Percentiles rank a stretch among this genome's conserved stretches.
These are phyloP conservation scores for Nudaria mundana DNA, from an alignment of 2,888 invertebrate species.

Conservation along the genomic window DNA sequence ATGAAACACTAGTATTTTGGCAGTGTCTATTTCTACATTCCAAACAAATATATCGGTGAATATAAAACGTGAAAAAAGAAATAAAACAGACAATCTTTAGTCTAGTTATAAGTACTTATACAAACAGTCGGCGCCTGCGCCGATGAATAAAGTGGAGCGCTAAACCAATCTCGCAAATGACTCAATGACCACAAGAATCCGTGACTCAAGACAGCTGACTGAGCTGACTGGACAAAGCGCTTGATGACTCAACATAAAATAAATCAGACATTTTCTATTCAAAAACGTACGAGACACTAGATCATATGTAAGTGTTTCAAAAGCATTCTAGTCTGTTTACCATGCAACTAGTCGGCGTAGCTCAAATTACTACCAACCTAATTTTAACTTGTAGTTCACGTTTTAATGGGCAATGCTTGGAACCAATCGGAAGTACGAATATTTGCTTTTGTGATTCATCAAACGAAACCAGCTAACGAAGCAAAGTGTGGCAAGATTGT, in stretches of 20 bases:
- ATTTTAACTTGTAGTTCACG: slow-evolving; percentile 34
- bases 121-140: slow-evolving; percentile 38
- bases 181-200: slow-evolving; percentile 58
- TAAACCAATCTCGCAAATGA: slow-evolving; percentile 53
- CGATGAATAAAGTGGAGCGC: slow-evolving; percentile 43
- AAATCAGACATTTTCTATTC: slow-evolving; percentile 31
- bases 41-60: too few species aligned
- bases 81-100: neutral
- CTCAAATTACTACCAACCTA: slow-evolving; percentile 42
- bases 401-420: slow-evolving; percentile 34
- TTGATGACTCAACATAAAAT: slow-evolving; percentile 44
- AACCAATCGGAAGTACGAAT: slow-evolving; percentile 34
- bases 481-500: slow-evolving; percentile 21
- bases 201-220: slow-evolving; percentile 58
- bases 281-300: slow-evolving; percentile 26
- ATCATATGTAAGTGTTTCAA: slow-evolving; percentile 13
- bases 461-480: slow-evolving; percentile 25
- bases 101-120: slow-evolving; percentile 1
- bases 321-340: slow-evolving; percentile 22
- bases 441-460: slow-evolving; percentile 32
- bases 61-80: neutral
- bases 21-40: too few species aligned
- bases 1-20: too few species aligned
- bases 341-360: slow-evolving; percentile 29
- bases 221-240: slow-evolving; percentile 31